Conservation (phyloP, 2,113 vertebrate genomes). For the Ginglymostoma cirratum region DNA sequence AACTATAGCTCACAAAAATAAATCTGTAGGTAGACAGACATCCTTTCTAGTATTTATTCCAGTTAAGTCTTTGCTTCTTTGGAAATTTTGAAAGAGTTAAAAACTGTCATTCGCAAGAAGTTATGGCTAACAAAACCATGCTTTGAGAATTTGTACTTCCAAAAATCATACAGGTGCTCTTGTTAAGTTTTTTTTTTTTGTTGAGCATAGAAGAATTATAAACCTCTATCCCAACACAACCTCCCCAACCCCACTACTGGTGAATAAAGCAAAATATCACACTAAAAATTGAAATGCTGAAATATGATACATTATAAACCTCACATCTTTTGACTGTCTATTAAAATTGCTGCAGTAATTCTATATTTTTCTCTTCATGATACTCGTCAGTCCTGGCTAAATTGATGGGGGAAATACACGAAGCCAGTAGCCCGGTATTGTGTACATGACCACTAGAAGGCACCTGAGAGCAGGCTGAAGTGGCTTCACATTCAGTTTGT, state of each 20-base stretch:
- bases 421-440: neutral
- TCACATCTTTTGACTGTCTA: neutral
- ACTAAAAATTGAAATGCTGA: neutral
- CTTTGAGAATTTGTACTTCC: neutral
- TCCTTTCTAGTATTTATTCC: neutral
- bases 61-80: neutral
- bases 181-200: neutral
- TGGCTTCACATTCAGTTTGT: neutral
- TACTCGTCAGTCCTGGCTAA: neutral
- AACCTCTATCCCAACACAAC: too few relatives aligned
- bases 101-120: neutral
- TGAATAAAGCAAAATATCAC: neutral
- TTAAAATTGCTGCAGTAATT: neutral
- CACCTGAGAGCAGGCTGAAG: neutral
- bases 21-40: neutral
- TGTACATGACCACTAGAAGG: slow-evolving; percentile 9
- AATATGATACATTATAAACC: neutral
- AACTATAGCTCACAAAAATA: neutral
- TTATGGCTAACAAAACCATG: neutral
- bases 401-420: neutral
- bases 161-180: neutral
- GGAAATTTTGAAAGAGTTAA: neutral
- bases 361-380: neutral
- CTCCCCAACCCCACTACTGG: neutral
- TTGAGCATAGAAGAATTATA: neutral